phyloP scores from a whole-genome alignment of 2,113 vertebrate species.

The Caracal caracal region DNA sequence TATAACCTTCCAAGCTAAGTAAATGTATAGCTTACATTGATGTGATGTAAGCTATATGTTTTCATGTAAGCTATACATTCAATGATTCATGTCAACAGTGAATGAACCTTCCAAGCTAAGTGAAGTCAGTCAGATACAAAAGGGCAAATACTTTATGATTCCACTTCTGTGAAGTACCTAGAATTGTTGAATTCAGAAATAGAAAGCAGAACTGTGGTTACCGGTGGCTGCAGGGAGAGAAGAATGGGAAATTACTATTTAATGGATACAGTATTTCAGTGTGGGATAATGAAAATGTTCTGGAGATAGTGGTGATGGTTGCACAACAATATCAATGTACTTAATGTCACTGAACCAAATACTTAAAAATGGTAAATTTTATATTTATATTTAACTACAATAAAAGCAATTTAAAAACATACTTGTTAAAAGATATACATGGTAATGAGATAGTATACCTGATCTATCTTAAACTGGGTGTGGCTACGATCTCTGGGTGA shows the following conservation, averaged over 20 bases:
- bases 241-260: neutral
- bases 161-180: neutral
- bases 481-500: neutral
- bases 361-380: constrained; percentile 25
- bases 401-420: neutral
- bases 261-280: neutral
- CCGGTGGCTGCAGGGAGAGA: neutral
- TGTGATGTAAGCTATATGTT: too few relatives aligned
- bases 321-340: neutral
- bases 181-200: neutral
- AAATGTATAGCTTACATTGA: too few relatives aligned
- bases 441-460: neutral
- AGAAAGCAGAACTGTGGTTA: constrained; percentile 5
- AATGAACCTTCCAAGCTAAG: neutral
- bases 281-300: neutral
- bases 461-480: neutral
- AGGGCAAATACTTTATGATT: neutral
- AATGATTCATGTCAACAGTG: too few relatives aligned
- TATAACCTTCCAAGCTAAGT: constrained; percentile 13
- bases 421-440: neutral
- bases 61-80: too few relatives aligned
- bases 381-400: neutral
- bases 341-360: neutral
- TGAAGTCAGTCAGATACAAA: constrained; percentile 16
- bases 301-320: neutral